Base-by-base conservation (phyloP, 2,888 invertebrate genomes). In the Pemphredon lugubris region DNA sequence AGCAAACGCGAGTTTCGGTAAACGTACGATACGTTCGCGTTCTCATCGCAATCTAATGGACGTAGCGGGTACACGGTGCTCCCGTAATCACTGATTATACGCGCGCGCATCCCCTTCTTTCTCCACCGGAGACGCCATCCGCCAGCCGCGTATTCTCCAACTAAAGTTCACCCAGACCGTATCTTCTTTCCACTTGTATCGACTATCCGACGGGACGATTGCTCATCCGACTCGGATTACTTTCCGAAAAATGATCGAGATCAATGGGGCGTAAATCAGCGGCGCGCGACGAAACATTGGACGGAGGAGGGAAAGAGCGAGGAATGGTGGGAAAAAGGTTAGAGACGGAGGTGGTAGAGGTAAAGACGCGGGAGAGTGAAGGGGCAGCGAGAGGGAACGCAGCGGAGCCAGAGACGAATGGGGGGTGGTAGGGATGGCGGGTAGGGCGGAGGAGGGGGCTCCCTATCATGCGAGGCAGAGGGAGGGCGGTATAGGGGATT, bases 401-500 rank as follows among this genome's bases (percentile, higher is more conserved):
- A 58, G 47, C 40, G 73, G 70, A 78, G 71, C 79, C 71, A 72
- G 82, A 73, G 69, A 73, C 73, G 75, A 51, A 66, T 66, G 63
- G 54, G 53, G 53, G 69, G 30, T 26, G 67, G 57, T 48, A 44
- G 66, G 57, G 45, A 54, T 32, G 67, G 69, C 47, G 69, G 74
- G n/a, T n/a, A n/a, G 42, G 64, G 76, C 42, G 63, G 58, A 58
- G 50, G 55, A 58, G 54, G 69, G 53, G 53, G 65, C 45, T 45
- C 67, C 61, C 74, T 72, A 74, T 73, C 73, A 55, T 45, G 66
- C 47, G 73, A 67, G 53, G 51, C 30, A 60, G 64, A 61, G 59
- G 71, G 77, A 79, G 83, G 82, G 77, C 84, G 86, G 83, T 84
- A 83, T 84, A 85, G 85, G 89, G 89, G 89, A 89, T 89, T 89